Conservation (phyloP, 2,113 vertebrate species). For the Leuciscus idus region DNA sequence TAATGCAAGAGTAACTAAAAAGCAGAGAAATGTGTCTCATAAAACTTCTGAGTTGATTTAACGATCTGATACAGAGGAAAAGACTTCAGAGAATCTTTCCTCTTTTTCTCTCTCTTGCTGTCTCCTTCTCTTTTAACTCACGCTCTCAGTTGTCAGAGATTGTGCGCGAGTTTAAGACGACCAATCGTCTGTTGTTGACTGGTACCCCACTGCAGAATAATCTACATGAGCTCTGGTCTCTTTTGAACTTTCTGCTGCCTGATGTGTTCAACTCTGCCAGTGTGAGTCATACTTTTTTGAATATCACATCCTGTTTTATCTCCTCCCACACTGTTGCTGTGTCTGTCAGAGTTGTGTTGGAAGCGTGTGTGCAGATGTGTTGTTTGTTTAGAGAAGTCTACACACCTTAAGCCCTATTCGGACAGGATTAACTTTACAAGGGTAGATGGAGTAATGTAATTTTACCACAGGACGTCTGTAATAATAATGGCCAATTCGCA, state of each 20-base stretch:
- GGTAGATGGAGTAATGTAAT: too few relatives aligned
- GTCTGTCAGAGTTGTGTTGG: conserved; percentile 1
- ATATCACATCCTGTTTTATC: conserved; percentile 22
- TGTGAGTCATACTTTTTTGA: conserved; percentile 66
- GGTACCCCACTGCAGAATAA: conserved; percentile 91
- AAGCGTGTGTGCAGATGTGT: not conserved
- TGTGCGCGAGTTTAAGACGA: conserved; percentile 90
- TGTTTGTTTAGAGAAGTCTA: not conserved
- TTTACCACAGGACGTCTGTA: too few relatives aligned
- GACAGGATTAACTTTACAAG: too few relatives aligned
- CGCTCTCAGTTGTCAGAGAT: conserved; percentile 85
- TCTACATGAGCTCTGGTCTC: conserved; percentile 88
- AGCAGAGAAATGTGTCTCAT: not conserved
- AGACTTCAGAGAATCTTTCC: not conserved
- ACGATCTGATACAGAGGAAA: not conserved
- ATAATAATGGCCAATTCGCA: too few relatives aligned
- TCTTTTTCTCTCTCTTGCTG: not conserved
- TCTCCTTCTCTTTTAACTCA: conserved; percentile 24
- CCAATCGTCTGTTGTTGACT: conserved; percentile 87
- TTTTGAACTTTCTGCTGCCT: conserved; percentile 89
- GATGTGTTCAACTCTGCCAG: conserved; percentile 92
- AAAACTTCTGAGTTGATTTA: conserved; percentile 29
- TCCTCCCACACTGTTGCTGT: not conserved
- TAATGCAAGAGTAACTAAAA: conserved; percentile 20
- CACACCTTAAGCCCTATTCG: not conserved